Base-by-base conservation (phyloP, 1,140 invertebrate genomes). In the Hycleus phaleratus region DNA sequence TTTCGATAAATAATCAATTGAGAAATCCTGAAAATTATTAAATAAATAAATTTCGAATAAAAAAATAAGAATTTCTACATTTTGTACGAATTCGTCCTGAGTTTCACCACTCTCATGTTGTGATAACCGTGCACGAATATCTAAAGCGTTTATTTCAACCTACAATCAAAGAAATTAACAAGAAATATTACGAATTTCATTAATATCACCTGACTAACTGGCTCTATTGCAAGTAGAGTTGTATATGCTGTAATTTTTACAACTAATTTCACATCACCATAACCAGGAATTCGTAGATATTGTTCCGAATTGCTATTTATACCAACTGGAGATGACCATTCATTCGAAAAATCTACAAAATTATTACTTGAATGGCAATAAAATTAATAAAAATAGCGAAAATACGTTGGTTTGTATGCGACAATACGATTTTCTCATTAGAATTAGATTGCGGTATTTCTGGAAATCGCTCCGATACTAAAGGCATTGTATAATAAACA, bases 231-330 rank as follows among this genome's bases (percentile, higher is more conserved):
- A 2, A 67, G 39, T 50, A 66, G 58, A 18, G 62, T 69, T 8
- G 11, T 43, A 55, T 67, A 47, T 45, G 65, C 60, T 9, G 61
- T 62, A 44, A 64, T 65, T 24, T 61, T 56, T 51, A 88, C 79
- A 3, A 79, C 78, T 3, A 92, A 73, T 73, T 87, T 89, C 0
- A 91, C 78, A 69, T 91, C 86, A 3, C 83, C 81, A 61, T 80
- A 76, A 40, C 77, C 75, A 0, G 84, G 85, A 42, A 91, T 73
- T 44, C 81, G 74, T 6, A 90, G 74, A 68, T 87, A 88, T 60
- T 85, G 82, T 55, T 86, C 82, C 55, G 76, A 74, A n/a, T 72
- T 73, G 51, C 74, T 73, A 50, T 73, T 71, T 3, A 77, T 71
- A 48, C 73, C 68, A 32, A 80, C 69, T 0, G 74, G 70, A 42